phyloP scores from a whole-genome alignment of 2,797 vertebrate genomes.

The Tapera naevia region DNA sequence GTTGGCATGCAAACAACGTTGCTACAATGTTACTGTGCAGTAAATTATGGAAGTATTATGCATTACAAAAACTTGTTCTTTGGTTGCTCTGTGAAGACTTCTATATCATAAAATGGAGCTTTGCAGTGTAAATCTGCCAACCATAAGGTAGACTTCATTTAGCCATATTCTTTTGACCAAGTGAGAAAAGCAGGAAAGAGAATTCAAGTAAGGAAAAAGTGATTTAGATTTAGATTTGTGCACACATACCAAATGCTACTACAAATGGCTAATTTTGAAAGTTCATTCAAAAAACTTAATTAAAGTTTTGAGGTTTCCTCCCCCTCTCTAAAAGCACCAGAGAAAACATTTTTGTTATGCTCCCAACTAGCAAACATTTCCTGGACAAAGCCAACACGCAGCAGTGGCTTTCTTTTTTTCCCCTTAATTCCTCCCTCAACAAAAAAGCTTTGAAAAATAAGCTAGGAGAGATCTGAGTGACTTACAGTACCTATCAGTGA shows the following conservation, averaged over 20 bases:
- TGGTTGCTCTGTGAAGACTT: not conserved
- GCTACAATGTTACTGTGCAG: not conserved
- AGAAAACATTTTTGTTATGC: not conserved
- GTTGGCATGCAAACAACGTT: not conserved
- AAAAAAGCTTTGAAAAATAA: not conserved
- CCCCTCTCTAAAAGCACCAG: not conserved
- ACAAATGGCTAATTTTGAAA: not conserved
- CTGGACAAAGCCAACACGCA: not conserved
- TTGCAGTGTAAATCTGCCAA: not conserved
- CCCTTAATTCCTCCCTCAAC: not conserved
- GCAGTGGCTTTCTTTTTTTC: not conserved
- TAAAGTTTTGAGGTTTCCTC: fast-evolving
- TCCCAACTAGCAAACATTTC: not conserved
- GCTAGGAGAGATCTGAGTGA: not conserved
- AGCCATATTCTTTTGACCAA: not conserved
- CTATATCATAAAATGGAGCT: not conserved
- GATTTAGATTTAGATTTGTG: not conserved
- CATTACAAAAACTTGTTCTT: not conserved
- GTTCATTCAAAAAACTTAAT: not conserved
- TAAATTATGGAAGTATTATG: not conserved
- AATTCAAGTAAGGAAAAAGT: not conserved
- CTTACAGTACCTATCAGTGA: not conserved
- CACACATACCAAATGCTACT: not conserved
- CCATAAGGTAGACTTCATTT: not conserved
- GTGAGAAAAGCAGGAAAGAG: not conserved